Base-by-base conservation (phyloP, 2,888 invertebrate genomes). In the Bimastos eiseni region DNA sequence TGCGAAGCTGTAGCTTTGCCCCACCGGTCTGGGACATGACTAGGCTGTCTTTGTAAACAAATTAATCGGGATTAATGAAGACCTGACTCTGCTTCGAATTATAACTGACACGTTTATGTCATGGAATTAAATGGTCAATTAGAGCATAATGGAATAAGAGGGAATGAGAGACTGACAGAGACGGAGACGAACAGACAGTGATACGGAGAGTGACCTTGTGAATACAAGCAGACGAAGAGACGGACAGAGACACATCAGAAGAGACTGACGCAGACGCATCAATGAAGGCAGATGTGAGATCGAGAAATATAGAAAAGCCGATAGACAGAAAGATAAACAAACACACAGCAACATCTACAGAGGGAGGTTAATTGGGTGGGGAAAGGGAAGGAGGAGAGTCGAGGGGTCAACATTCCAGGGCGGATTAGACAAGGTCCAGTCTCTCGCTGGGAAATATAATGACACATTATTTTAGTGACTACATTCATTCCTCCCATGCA, bases 21-120 rank as follows among this genome's bases (percentile, higher is more conserved):
- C 70, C 70, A n/a, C n/a, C n/a, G n/a, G n/a, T n/a, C 8, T 41
- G 15, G 41, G 41, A n/a, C 70, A 70, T 6, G 70, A 11, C 70
- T 17, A 13, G n/a, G n/a, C n/a, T n/a, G 70, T n/a, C 30, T 70
- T n/a, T n/a, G 70, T 70, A 70, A 70, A 70, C 70, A 70, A 30
- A 70, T 70, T 70, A n/a, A 70, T 30, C 70, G n/a, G 70, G 21
- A n/a, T 1, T 70, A 70, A 70, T 70, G 70, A 70, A 70, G 30
- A 13, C 70, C 70, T 11, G 30, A 17, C 70, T 70, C 70, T 70
- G 70, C 70, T 70, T 70, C 70, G n/a, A 70, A 70, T 70, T 70
- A 70, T 70, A n/a, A 70, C 70, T 70, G 70, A 70, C 70, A 70
- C 70, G 70, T 70, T 70, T 70, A 30, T n/a, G 88, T 30, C 88